Percentiles rank a stretch among this genome's conserved stretches.
These are phyloP conservation scores for Drosophila pseudoananassae DNA, from an alignment of 1,140 invertebrate genomes.

Conservation along the genomic window DNA sequence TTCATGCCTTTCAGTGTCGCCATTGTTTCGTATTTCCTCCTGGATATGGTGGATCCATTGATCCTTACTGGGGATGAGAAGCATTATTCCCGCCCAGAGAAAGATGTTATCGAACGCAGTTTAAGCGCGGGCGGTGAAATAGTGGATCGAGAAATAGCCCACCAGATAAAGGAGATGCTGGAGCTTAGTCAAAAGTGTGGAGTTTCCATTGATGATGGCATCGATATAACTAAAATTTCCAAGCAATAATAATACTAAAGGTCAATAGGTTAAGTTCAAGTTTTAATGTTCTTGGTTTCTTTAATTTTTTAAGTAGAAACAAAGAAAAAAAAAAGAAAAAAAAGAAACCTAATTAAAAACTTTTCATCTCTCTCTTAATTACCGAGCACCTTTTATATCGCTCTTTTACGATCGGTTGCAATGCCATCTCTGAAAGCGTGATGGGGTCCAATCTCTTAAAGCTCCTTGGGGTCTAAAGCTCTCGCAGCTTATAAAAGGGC, in stretches of 20 bases:
- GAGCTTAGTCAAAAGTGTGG: slow-evolving; percentile 49
- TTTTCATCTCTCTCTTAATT: not conserved
- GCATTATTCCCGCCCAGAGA: not conserved
- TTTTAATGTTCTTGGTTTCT: not conserved
- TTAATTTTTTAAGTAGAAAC: too few species aligned
- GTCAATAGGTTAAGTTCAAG: not conserved
- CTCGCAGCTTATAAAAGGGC: slow-evolving; percentile 1
- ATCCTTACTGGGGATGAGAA: slow-evolving; percentile 32
- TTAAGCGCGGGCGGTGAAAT: slow-evolving; percentile 59
- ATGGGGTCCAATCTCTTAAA: not conserved
- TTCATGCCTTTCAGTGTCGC: slow-evolving; percentile 56
- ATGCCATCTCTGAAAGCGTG: not conserved
- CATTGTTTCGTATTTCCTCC: slow-evolving; percentile 53
- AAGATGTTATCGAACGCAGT: slow-evolving; percentile 34
- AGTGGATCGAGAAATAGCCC: slow-evolving; percentile 61
- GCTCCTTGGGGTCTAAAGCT: slow-evolving; percentile 2
- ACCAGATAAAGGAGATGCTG: slow-evolving; percentile 69
- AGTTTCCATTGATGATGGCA: slow-evolving; percentile 60
- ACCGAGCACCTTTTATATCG: not conserved
- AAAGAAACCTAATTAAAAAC: not conserved
- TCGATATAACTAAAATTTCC: slow-evolving; percentile 20
- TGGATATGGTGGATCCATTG: slow-evolving; percentile 51
- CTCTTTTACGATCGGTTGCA: not conserved
- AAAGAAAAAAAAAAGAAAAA: too few species aligned
- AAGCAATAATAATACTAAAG: not conserved